These are phyloP conservation scores for Sparus aurata DNA, from an alignment of 2,797 vertebrate genomes.

Conservation along the genomic window DNA sequence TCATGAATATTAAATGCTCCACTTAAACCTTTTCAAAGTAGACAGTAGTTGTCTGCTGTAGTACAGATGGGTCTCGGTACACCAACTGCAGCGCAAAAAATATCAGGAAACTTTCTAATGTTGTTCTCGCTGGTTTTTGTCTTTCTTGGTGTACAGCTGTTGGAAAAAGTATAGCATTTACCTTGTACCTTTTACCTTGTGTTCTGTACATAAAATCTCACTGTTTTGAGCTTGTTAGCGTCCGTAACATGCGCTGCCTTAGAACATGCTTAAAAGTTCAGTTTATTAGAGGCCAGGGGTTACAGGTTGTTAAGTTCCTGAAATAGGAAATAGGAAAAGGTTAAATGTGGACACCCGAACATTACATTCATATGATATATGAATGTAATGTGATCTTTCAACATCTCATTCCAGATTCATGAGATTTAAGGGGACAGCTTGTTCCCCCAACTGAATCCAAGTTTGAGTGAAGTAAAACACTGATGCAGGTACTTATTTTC, in stretches of 20 bases:
- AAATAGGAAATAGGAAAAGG: neutral
- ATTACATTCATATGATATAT: too few species aligned
- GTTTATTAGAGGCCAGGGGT: neutral
- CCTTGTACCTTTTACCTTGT: too few species aligned
- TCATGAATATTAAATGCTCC: constrained; percentile 49
- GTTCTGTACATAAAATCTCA: neutral
- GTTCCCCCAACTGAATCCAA: neutral
- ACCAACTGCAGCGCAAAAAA: constrained; percentile 2
- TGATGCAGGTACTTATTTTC: neutral
- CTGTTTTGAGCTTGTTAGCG: neutral
- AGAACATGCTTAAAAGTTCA: neutral
- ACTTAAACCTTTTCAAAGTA: constrained; percentile 37
- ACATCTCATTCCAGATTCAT: neutral
- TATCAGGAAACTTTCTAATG: constrained; percentile 4
- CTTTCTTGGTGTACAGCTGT: neutral
- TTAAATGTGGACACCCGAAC: neutral
- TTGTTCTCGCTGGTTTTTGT: constrained; percentile 6
- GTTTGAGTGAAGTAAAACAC: neutral
- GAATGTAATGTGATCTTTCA: neutral
- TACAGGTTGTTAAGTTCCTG: neutral
- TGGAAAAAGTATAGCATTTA: neutral
- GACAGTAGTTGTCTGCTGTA: constrained; percentile 22
- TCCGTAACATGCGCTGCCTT: neutral
- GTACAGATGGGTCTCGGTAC: neutral
- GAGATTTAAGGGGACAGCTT: neutral